These are phyloP conservation scores for Ramphastos sulfuratus DNA, from an alignment of 2,113 vertebrate genomes.

Conservation along the genomic window DNA sequence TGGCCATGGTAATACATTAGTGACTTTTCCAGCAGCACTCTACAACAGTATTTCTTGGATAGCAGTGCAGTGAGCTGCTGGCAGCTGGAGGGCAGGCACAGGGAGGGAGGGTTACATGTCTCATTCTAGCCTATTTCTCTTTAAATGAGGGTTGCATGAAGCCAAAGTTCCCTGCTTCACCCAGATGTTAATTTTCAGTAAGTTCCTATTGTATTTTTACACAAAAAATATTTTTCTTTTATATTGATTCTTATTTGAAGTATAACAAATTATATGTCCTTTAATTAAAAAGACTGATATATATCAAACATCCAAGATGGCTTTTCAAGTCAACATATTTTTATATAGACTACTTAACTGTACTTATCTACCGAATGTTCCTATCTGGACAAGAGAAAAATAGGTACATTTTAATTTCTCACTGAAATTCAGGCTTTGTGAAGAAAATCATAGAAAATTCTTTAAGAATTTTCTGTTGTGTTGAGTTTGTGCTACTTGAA, in stretches of 20 bases:
- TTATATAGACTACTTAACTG: background rate
- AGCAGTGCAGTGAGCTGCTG: background rate
- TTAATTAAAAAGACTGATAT: background rate
- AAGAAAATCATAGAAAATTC: background rate
- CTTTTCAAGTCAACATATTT: background rate
- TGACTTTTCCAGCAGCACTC: constrained; percentile 1
- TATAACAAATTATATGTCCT: background rate
- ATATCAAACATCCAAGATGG: background rate
- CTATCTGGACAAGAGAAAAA: background rate
- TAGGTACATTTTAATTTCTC: background rate
- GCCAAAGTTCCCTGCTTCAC: constrained; percentile 7
- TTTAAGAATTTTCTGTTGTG: background rate
- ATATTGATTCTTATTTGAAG: background rate
- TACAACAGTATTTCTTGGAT: constrained; percentile 44
- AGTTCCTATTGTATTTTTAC: background rate
- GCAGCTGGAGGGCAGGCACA: background rate
- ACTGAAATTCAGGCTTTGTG: background rate
- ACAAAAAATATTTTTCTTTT: background rate
- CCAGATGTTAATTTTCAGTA: background rate
- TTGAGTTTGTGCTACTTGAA: no score
- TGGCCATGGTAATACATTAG: background rate
- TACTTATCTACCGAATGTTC: background rate
- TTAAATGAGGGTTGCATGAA: background rate
- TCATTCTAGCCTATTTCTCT: constrained; percentile 2
- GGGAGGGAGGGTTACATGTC: background rate